Percentiles rank a stretch among this genome's conserved stretches.
phyloP scores from a whole-genome alignment of 92 coral and sea anemone genomes.

The Epizoanthus stellaris region DNA sequence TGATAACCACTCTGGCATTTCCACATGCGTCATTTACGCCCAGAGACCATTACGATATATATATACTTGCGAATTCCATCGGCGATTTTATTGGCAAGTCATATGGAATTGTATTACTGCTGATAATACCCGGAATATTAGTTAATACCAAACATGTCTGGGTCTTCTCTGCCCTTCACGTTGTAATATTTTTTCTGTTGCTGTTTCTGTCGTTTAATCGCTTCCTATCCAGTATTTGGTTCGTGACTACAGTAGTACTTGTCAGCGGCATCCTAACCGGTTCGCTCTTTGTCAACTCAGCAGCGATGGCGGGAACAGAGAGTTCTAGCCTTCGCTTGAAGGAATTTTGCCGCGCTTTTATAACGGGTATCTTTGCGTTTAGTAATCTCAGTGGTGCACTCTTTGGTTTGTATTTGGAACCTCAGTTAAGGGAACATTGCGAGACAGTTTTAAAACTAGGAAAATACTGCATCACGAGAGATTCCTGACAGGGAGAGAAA shows the following conservation, averaged over 20 bases:
- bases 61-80: not conserved
- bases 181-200: not conserved
- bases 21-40: slow-evolving; percentile 1
- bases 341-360: not conserved
- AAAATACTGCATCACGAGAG: not conserved
- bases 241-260: not conserved
- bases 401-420: not conserved
- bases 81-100: slow-evolving; percentile 1
- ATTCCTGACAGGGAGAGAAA: not conserved
- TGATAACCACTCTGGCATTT: not conserved
- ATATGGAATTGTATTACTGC: not conserved
- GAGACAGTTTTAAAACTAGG: not conserved
- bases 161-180: not conserved
- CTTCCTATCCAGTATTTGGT: not conserved
- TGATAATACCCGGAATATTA: not conserved
- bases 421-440: not conserved
- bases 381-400: not conserved
- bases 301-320: not conserved
- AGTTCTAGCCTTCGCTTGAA: not conserved
- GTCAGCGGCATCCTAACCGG: not conserved
- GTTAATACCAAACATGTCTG: not conserved
- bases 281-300: not conserved
- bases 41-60: not conserved
- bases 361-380: not conserved
- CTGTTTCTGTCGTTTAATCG: not conserved